phyloP scores from a whole-genome alignment of 2,113 vertebrate genomes.

The Lycaon pictus region DNA sequence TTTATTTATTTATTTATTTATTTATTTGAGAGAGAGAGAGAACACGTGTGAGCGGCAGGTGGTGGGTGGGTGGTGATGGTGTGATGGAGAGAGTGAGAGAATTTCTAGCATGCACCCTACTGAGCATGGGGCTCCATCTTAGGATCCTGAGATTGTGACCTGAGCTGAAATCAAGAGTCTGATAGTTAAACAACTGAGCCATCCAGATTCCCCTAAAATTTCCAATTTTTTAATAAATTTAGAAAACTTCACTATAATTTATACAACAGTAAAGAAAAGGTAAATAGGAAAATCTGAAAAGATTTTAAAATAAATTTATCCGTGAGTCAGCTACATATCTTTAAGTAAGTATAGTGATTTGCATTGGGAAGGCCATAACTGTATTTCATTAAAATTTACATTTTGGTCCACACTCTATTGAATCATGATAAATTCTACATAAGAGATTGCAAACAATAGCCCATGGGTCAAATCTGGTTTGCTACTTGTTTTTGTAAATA shows the following conservation, averaged over 20 bases:
- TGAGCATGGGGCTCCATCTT: background rate
- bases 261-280: background rate
- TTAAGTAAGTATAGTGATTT: background rate
- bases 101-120: background rate
- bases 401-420: conserved; percentile 6
- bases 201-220: background rate
- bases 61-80: no score
- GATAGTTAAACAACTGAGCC: background rate
- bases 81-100: background rate
- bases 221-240: background rate
- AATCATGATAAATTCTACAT: background rate
- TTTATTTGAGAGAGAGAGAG: background rate
- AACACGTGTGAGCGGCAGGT: background rate
- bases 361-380: background rate
- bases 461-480: background rate
- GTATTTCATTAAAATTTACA: background rate
- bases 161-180: background rate
- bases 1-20: background rate
- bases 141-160: background rate
- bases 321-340: background rate
- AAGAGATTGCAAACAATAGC: background rate
- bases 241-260: background rate
- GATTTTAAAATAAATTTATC: background rate
- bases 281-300: background rate
- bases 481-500: background rate